Base-by-base conservation (phyloP, 2,888 invertebrate genomes). In the Bellardia pandia region DNA sequence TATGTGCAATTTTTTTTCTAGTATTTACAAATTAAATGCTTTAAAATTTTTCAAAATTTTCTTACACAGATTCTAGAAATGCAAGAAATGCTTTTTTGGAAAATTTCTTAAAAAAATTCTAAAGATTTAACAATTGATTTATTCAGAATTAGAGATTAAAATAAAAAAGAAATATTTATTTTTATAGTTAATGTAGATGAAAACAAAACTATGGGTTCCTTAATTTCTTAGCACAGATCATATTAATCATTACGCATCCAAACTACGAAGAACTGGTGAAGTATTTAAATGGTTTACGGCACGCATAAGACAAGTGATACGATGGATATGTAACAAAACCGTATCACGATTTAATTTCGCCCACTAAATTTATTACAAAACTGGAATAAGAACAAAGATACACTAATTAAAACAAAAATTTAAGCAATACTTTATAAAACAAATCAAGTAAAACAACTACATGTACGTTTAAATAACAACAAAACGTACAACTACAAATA, bases 171-270 rank as follows among this genome's bases (percentile, higher is more conserved):
- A 23, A 23, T 23, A 23, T 23, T 23, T 23, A 23, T 23, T 23
- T 23, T 1, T 23, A 23, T 23, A 9, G 9, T 9, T 45, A 4
- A 4, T 45, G n/a, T 14, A 3, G 51, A 71, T 60, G 60, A 68
- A 37, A 51, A 42, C 56, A 53, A 53, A 37, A 40, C 62, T 58
- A 88, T 90, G 89, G 91, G 89, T 90, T 94, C 94, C 94, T 94
- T 95, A 94, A 94, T 92, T 92, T 88, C 91, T 89, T 91, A 92
- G 92, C 94, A 95, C 95, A 94, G 96, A 97, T 94, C 96, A 97
- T 94, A 94, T 96, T 91, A 96, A 96, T 93, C 96, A 95, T 92
- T 95, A 95, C 91, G 96, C 96, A 90, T 95, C 95, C 53, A 95
- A 96, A 89, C 94, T 96, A 87, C 94, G 95, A 93, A 94, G 95